Conservation (phyloP, 1,140 invertebrate genomes). For the Drosophila pruinosa region DNA sequence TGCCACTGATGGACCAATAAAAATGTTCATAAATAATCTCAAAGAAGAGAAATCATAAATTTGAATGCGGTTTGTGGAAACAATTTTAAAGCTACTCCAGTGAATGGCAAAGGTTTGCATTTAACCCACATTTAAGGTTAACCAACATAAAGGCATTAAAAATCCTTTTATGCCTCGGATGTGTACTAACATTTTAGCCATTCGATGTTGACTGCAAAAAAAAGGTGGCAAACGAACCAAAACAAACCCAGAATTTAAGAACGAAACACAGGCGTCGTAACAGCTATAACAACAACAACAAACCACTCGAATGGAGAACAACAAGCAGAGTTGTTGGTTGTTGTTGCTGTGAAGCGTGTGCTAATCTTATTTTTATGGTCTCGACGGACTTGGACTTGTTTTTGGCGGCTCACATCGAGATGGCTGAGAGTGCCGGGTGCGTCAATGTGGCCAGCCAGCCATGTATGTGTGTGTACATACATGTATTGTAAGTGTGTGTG, state of each 20-base stretch:
- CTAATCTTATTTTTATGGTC: constrained; percentile 81
- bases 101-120: neutral
- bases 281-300: constrained; percentile 18
- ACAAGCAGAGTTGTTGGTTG: constrained; percentile 4
- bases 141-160: constrained; percentile 31
- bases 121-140: constrained; percentile 42
- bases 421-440: constrained; percentile 42
- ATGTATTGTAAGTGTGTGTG: too few relatives aligned
- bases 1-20: neutral
- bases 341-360: constrained; percentile 61
- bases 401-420: constrained; percentile 15
- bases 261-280: constrained; percentile 24
- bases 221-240: constrained; percentile 30
- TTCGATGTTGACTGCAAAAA: constrained; percentile 25
- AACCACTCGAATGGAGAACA: constrained; percentile 14
- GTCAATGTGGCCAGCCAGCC: constrained; percentile 48
- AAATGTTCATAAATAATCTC: neutral
- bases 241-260: constrained; percentile 21
- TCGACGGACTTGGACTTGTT: constrained; percentile 69
- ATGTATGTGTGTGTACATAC: too few relatives aligned
- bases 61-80: neutral
- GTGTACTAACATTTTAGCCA: constrained; percentile 46
- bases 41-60: neutral
- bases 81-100: neutral
- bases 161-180: constrained; percentile 38